phyloP scores from a whole-genome alignment of 2,113 vertebrate genomes.

The Stigmatopora argus region DNA sequence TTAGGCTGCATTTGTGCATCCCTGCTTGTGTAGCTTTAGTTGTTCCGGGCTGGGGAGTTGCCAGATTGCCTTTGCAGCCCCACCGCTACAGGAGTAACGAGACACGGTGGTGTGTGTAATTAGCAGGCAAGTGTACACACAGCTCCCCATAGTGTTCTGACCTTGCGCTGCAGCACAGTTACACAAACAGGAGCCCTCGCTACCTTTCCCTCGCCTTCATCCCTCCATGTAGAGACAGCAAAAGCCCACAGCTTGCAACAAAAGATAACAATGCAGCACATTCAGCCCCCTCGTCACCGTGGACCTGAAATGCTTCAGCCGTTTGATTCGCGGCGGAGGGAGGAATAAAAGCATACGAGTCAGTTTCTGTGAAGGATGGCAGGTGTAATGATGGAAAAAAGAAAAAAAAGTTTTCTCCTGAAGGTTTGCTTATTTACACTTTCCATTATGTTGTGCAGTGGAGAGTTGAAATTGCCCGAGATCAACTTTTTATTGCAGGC shows the following conservation, averaged over 20 bases:
- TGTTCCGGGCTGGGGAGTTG: conserved; percentile 57
- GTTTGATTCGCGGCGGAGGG: conserved; percentile 9
- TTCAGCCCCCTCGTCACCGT: conserved; percentile 11
- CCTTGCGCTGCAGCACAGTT: conserved; percentile 49
- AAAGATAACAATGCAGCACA: conserved; percentile 44
- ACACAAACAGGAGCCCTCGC: conserved; percentile 21
- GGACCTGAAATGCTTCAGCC: conserved; percentile 33
- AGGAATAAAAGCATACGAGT: conserved; percentile 25
- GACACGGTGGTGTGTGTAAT: conserved; percentile 66
- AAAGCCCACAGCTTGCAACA: conserved; percentile 40
- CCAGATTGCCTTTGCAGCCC: conserved; percentile 63
- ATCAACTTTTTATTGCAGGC: neutral
- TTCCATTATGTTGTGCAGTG: neutral
- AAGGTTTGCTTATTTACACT: neutral
- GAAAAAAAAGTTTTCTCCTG: neutral
- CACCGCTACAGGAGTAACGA: conserved; percentile 47
- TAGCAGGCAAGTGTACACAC: conserved; percentile 65
- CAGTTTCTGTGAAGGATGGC: conserved; percentile 3
- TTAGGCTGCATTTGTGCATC: conserved; percentile 51
- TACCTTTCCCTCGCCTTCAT: conserved; percentile 18
- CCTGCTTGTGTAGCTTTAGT: conserved; percentile 39
- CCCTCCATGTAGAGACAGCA: conserved; percentile 26
- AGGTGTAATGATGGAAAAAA: neutral
- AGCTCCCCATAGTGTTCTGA: conserved; percentile 69
- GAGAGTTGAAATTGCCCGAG: neutral